These are phyloP conservation scores for Mimachlamys varia DNA, from an alignment of 2,888 invertebrate species.

Conservation along the genomic window DNA sequence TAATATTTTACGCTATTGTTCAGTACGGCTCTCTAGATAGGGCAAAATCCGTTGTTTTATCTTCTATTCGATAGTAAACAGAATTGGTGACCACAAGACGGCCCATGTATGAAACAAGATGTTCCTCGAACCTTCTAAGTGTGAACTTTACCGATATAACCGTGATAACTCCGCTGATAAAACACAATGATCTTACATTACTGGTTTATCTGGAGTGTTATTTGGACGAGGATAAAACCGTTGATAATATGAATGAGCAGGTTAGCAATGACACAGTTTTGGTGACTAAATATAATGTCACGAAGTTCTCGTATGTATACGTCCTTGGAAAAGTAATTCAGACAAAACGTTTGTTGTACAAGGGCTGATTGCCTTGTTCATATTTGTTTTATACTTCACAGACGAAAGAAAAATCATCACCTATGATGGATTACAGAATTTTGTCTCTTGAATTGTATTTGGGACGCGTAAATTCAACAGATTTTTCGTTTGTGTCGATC, in stretches of 20 bases:
- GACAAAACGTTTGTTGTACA: no score
- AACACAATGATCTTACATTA: background rate
- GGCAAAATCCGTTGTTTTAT: no score
- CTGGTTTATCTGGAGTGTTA: background rate
- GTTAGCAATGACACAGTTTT: background rate
- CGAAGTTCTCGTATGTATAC: no score
- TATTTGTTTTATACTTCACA: no score
- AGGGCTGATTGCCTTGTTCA: no score
- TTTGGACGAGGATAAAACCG: background rate
- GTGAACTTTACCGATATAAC: background rate
- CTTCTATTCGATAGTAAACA: background rate
- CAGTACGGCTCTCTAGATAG: no score
- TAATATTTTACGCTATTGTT: no score
- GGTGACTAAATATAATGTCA: no score
- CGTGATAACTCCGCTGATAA: background rate
- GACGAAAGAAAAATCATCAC: no score
- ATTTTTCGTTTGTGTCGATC: background rate
- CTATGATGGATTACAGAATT: no score
- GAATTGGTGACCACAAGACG: background rate
- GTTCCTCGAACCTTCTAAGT: background rate
- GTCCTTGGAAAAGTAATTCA: no score
- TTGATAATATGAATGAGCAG: background rate
- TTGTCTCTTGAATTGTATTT: no score
- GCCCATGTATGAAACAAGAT: background rate
- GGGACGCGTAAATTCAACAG: background rate